Evolutionary conservation across 2,797 vertebrate species (phyloP).

Genomic region (Naso thynnoides): DNA sequence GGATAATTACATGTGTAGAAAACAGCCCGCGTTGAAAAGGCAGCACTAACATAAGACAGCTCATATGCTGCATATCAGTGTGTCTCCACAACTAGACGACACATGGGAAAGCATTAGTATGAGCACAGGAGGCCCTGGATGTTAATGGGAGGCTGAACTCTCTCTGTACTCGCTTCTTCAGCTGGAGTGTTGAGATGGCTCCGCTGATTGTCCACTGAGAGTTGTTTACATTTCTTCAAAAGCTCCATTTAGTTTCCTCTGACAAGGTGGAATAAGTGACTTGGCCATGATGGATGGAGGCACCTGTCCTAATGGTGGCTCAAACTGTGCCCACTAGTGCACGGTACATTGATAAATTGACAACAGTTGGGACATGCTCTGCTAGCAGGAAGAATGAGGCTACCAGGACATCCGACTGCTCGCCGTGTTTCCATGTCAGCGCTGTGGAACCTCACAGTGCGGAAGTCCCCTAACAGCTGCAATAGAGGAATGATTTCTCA

Average conservation of each 20-base stretch:
- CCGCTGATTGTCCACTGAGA: slow-evolving; percentile 96
- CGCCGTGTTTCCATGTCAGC: slow-evolving; percentile 68
- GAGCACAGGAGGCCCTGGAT: slow-evolving; percentile 40
- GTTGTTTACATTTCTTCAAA: slow-evolving; percentile 99
- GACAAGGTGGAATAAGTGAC: slow-evolving; percentile 99
- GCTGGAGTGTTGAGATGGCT: slow-evolving; percentile 57
- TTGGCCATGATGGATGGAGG: slow-evolving; percentile 98
- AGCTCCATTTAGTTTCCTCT: slow-evolving; percentile 97
- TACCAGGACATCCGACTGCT: slow-evolving; percentile 89
- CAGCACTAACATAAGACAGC: slow-evolving; percentile 10
- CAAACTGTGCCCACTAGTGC: slow-evolving; percentile 99
- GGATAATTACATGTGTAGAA: slow-evolving; percentile 44
- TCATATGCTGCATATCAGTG: slow-evolving; percentile 12
- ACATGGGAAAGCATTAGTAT: slow-evolving; percentile 43
- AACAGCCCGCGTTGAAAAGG: slow-evolving; percentile 26
- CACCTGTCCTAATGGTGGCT: slow-evolving; percentile 99
- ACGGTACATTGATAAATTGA: slow-evolving; percentile 99
- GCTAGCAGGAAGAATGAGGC: slow-evolving; percentile 96
- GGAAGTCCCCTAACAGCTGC: slow-evolving; percentile 88
- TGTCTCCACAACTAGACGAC: slow-evolving; percentile 43
- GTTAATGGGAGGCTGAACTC: slow-evolving; percentile 56
- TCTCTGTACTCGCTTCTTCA: slow-evolving; percentile 40
- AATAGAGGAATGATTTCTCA: slow-evolving; percentile 72
- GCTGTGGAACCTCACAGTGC: slow-evolving; percentile 83
- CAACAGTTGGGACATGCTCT: slow-evolving; percentile 98